Evolutionary conservation across 2,888 invertebrate species (phyloP).

Genomic region (Elegia similella): DNA sequence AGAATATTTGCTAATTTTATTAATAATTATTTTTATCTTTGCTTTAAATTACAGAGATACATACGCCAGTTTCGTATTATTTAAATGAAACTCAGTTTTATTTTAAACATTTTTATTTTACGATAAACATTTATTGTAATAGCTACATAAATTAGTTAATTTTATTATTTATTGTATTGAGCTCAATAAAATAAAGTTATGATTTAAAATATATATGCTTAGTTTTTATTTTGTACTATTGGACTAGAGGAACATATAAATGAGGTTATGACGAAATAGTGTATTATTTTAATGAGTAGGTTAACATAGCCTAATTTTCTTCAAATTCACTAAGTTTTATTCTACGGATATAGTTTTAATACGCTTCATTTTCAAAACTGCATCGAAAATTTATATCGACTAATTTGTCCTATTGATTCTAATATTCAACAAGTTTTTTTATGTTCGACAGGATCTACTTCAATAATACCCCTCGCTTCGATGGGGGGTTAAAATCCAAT

Average conservation of each 20-base stretch:
- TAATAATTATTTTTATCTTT: too few relatives aligned
- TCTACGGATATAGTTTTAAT: neutral
- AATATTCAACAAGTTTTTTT: neutral
- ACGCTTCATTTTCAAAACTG: neutral
- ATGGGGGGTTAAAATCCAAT: too few relatives aligned
- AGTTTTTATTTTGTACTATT: neutral
- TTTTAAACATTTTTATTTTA: neutral
- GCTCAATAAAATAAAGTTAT: neutral
- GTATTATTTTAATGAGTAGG: too few relatives aligned
- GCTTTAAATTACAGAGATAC: too few relatives aligned
- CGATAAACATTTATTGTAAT: neutral
- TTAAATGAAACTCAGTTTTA: neutral
- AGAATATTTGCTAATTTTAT: neutral
- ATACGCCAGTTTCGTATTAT: too few relatives aligned
- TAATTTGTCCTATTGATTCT: neutral
- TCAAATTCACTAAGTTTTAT: neutral
- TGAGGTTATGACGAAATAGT: neutral
- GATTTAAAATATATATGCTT: neutral
- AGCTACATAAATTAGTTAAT: neutral
- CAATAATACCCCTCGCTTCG: too few relatives aligned
- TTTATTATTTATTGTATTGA: conserved; percentile 3
- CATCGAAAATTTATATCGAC: neutral
- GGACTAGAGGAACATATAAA: neutral
- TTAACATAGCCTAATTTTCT: neutral
- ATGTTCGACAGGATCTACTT: too few relatives aligned